Evolutionary conservation across 2,888 invertebrate genomes (phyloP).

Genomic region (Ischnus inquisitorius): DNA sequence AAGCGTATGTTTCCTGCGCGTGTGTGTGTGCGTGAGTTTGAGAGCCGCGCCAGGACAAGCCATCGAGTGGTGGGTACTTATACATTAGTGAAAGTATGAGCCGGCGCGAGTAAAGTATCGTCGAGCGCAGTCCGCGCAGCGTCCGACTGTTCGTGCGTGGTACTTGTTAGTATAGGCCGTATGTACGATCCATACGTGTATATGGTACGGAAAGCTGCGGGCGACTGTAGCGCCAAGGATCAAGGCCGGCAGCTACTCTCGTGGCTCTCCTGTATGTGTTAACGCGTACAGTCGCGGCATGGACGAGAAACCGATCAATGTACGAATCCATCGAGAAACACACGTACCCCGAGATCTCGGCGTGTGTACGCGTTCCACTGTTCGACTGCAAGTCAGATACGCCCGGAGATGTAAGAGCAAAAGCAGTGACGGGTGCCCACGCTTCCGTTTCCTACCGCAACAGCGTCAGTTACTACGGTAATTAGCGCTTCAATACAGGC

Average conservation of each 20-base stretch:
- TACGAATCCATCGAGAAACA: conserved; percentile 54
- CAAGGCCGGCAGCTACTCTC: conserved; percentile 82
- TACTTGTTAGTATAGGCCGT: conserved; percentile 52
- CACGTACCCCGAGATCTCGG: conserved; percentile 11
- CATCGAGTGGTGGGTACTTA: conserved; percentile 72
- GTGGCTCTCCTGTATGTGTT: conserved; percentile 39
- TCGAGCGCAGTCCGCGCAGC: conserved; percentile 69
- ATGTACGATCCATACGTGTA: background rate
- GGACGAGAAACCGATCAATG: conserved; percentile 55
- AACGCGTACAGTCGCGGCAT: conserved; percentile 4
- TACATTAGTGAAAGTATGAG: conserved; percentile 82
- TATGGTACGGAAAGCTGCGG: conserved; percentile 72
- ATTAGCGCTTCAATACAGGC: conserved; percentile 30
- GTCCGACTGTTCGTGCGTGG: conserved; percentile 58
- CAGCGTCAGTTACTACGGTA: conserved; percentile 42
- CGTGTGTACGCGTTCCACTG: conserved; percentile 19
- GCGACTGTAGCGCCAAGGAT: conserved; percentile 84
- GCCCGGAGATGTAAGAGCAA: background rate
- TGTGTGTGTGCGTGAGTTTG: conserved; percentile 61
- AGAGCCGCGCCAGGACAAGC: conserved; percentile 73
- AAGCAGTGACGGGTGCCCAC: conserved; percentile 40
- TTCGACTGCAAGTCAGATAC: conserved; percentile 30
- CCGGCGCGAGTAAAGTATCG: conserved; percentile 70
- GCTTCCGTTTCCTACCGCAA: conserved; percentile 61
- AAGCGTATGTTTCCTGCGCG: conserved; percentile 52